These are phyloP conservation scores for Tetrao urogallus DNA, from an alignment of 2,113 vertebrate genomes.

Conservation along the genomic window DNA sequence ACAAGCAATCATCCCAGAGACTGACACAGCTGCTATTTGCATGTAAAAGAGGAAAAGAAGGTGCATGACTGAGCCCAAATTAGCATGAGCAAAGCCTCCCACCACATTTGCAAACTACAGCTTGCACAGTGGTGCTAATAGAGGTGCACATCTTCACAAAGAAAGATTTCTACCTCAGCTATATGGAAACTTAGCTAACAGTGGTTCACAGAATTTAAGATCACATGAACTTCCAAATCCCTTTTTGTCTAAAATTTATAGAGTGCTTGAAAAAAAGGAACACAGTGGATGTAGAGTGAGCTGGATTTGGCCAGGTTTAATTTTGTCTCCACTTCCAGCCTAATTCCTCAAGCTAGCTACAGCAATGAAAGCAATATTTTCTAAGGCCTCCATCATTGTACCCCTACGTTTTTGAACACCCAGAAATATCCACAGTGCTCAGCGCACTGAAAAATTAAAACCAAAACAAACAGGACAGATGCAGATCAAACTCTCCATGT, in stretches of 20 bases:
- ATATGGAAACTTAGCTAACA: neutral
- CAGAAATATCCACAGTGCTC: neutral
- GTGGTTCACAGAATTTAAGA: neutral
- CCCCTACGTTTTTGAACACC: neutral
- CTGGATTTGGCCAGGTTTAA: neutral
- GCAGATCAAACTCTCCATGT: neutral
- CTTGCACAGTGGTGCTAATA: conserved; percentile 34
- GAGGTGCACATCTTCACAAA: conserved; percentile 36
- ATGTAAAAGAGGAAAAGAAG: conserved; percentile 66
- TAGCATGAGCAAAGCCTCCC: conserved; percentile 66
- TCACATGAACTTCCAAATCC: neutral
- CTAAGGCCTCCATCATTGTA: neutral
- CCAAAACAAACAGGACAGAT: neutral
- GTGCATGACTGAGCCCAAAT: conserved; percentile 69
- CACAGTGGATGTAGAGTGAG: neutral
- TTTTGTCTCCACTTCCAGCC: neutral
- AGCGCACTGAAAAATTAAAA: neutral
- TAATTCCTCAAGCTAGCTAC: neutral
- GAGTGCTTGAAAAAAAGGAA: neutral
- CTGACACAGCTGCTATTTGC: conserved; percentile 68
- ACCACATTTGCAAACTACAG: conserved; percentile 38
- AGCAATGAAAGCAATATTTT: fast-evolving
- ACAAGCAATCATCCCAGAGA: conserved; percentile 64
- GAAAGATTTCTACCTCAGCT: conserved; percentile 5
- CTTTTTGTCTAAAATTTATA: neutral